Conservation (phyloP, 2,797 vertebrate genomes). For the Glossophaga mutica region DNA sequence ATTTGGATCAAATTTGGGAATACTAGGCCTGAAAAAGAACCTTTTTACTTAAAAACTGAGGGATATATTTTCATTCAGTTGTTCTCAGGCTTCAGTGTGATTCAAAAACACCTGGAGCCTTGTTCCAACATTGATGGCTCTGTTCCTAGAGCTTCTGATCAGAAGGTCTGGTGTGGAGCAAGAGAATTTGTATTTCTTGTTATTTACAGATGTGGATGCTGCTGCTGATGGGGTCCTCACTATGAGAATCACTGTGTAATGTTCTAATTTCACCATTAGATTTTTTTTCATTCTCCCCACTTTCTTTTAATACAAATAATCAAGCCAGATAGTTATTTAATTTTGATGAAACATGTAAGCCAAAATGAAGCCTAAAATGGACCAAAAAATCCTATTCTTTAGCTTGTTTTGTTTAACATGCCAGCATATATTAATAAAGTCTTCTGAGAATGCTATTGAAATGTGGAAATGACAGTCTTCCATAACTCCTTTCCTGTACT, state of each 20-base stretch:
- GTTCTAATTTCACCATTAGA: not conserved
- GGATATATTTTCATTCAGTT: not conserved
- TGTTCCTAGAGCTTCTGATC: not conserved
- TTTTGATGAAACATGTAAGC: not conserved
- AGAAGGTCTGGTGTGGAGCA: not conserved
- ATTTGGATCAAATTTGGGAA: not conserved
- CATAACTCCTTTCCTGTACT: not conserved
- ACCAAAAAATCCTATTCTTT: not conserved
- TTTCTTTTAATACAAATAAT: not conserved
- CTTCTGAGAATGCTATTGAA: not conserved
- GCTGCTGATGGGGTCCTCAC: not conserved
- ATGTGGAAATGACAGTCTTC: not conserved
- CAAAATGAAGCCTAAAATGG: not conserved
- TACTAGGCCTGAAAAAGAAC: not conserved
- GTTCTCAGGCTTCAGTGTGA: not conserved
- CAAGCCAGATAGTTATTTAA: not conserved
- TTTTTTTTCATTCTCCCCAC: not conserved
- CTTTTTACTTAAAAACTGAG: not conserved
- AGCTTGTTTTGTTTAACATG: not conserved
- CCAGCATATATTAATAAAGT: not conserved
- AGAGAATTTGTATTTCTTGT: not conserved
- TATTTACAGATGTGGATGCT: not conserved
- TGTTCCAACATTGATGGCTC: not conserved
- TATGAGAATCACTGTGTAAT: not conserved
- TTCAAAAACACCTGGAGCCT: not conserved